These are phyloP conservation scores for Cynodonichthys magdalenae DNA, from an alignment of 2,797 vertebrate species.

Conservation along the genomic window DNA sequence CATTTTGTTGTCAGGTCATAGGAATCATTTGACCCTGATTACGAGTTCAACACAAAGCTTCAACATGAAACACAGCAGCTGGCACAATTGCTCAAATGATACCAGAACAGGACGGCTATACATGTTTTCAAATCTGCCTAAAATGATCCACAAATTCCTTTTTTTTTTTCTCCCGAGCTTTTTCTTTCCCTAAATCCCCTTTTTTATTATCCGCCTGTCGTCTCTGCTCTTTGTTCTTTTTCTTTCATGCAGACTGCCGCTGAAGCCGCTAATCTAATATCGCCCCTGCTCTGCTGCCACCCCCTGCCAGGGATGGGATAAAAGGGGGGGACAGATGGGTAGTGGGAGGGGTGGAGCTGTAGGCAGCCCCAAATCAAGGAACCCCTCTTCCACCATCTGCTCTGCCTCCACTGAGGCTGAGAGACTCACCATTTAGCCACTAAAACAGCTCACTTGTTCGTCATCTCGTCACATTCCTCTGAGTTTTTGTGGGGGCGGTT, in stretches of 20 bases:
- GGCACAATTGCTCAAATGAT: slow-evolving; percentile 35
- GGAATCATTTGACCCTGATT: slow-evolving; percentile 24
- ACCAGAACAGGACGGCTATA: slow-evolving; percentile 55
- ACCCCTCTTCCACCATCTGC: slow-evolving; percentile 83
- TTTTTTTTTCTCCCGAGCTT: slow-evolving; percentile 28
- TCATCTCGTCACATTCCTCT: slow-evolving; percentile 49
- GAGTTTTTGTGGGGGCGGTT: slow-evolving; percentile 28
- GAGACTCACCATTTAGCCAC: slow-evolving; percentile 58
- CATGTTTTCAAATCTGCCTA: slow-evolving; percentile 52
- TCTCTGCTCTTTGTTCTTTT: slow-evolving; percentile 68
- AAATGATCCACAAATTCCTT: slow-evolving; percentile 59
- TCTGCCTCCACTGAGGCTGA: slow-evolving; percentile 64
- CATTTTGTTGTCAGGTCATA: slow-evolving; percentile 1
- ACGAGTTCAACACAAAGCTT: slow-evolving; percentile 27
- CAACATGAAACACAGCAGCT: slow-evolving; percentile 37
- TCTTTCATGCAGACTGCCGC: slow-evolving; percentile 65
- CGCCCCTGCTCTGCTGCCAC: slow-evolving; percentile 70
- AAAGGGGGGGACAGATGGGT: slow-evolving; percentile 84
- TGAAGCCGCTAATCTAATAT: slow-evolving; percentile 76
- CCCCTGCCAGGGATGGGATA: slow-evolving; percentile 69
- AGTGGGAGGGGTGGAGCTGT: slow-evolving; percentile 74
- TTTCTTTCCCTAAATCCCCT: slow-evolving; percentile 59
- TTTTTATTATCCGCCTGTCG: slow-evolving; percentile 60
- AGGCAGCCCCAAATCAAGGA: slow-evolving; percentile 75
- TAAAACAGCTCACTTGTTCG: slow-evolving; percentile 47